A percentile compares a stretch with the other conserved stretches of the same genome.
These are phyloP conservation scores for Bombylius discolor DNA, from an alignment of 2,888 invertebrate genomes.

Conservation along the genomic window DNA sequence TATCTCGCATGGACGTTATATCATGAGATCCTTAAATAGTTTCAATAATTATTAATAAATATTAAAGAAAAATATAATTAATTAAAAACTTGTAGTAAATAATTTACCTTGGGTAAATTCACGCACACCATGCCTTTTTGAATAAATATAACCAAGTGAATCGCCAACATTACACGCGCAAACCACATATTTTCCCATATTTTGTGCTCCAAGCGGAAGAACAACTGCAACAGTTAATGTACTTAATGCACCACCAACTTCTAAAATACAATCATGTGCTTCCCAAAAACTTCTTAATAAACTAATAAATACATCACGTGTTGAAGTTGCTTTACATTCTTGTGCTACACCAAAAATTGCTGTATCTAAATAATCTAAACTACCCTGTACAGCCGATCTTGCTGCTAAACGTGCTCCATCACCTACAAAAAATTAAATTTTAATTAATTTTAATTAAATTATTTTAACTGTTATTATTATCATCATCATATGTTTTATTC, in stretches of 20 bases:
- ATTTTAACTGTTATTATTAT: not conserved
- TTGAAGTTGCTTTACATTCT: slow-evolving; percentile 37
- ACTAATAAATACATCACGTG: slow-evolving; percentile 62
- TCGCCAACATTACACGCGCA: slow-evolving; percentile 85
- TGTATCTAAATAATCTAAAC: slow-evolving; percentile 67
- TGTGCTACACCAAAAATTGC: slow-evolving; percentile 45
- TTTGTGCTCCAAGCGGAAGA: slow-evolving; percentile 40
- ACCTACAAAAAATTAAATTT: slow-evolving; percentile 28
- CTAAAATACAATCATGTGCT: slow-evolving; percentile 71
- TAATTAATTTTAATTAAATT: slow-evolving; percentile 1
- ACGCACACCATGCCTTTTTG: slow-evolving; percentile 59
- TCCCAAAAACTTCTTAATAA: slow-evolving; percentile 69
- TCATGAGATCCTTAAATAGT: slow-evolving; percentile 58
- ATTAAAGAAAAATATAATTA: not conserved
- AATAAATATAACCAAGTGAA: slow-evolving; percentile 76
- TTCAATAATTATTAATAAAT: not conserved
- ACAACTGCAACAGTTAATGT: slow-evolving; percentile 72
- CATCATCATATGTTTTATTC: slow-evolving; percentile 5
- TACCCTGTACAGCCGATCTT: slow-evolving; percentile 74
- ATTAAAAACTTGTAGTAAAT: not conserved
- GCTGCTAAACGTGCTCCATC: slow-evolving; percentile 73
- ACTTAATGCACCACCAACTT: slow-evolving; percentile 69
- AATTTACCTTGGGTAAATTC: slow-evolving; percentile 58
- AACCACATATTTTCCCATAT: slow-evolving; percentile 46
- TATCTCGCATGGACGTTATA: slow-evolving; percentile 63